phyloP scores from a whole-genome alignment of 2,113 vertebrate genomes.

The Phaethornis superciliosus region DNA sequence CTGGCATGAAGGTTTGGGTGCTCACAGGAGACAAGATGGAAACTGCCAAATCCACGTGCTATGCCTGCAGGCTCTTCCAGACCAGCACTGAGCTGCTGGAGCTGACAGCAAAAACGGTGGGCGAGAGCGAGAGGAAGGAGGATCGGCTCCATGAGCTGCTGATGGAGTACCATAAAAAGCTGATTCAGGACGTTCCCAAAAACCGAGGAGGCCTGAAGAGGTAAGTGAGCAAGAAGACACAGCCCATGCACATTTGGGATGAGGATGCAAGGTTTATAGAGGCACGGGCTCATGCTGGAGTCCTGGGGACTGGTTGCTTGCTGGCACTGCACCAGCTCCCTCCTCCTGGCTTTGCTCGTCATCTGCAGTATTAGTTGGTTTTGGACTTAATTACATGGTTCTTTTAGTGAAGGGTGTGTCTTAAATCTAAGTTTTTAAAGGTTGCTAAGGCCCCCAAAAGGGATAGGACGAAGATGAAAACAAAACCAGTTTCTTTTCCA shows the following conservation, averaged over 20 bases:
- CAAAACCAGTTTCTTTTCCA: not conserved
- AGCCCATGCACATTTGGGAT: accelerated
- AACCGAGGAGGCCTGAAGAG: constrained; percentile 80
- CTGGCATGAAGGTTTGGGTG: constrained; percentile 97
- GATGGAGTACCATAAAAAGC: constrained; percentile 88
- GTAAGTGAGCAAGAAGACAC: constrained; percentile 75
- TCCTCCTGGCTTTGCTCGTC: not conserved
- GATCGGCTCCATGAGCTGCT: constrained; percentile 89
- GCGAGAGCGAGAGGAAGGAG: constrained; percentile 80
- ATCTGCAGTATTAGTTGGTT: not conserved
- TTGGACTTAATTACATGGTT: not conserved
- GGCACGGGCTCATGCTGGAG: accelerated
- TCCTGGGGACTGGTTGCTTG: not conserved
- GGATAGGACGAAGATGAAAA: not conserved
- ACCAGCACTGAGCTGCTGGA: constrained; percentile 91
- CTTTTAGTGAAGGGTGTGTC: accelerated
- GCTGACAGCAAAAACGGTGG: constrained; percentile 86
- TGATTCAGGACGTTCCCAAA: constrained; percentile 85
- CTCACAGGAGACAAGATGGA: constrained; percentile 98
- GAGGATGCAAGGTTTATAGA: not conserved
- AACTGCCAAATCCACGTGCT: constrained; percentile 96
- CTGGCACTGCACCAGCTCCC: accelerated
- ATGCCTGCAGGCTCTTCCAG: constrained; percentile 93
- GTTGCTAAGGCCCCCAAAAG: not conserved
- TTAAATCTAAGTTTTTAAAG: not conserved